These are phyloP conservation scores for Echiichthys vipera DNA, from an alignment of 2,797 vertebrate genomes.

Conservation along the genomic window DNA sequence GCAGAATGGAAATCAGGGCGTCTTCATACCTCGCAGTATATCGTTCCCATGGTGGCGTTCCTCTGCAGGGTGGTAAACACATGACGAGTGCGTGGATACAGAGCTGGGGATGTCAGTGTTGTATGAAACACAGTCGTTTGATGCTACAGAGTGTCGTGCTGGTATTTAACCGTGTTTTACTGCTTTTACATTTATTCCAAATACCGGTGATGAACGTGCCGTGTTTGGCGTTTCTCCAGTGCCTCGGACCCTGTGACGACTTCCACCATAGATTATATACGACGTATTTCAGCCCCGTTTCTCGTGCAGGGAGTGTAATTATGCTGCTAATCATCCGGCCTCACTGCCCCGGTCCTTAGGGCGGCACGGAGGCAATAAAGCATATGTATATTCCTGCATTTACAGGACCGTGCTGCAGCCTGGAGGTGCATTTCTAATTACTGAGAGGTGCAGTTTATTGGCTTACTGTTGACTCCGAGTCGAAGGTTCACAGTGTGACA, in stretches of 20 bases:
- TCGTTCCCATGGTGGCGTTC: constrained; percentile 28
- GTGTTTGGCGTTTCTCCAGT: not conserved
- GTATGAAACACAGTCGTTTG: not conserved
- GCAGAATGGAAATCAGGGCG: constrained; percentile 47
- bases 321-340: constrained; percentile 30
- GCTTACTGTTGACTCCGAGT: constrained; percentile 33
- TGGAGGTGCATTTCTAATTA: constrained; percentile 43
- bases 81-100: constrained; percentile 5
- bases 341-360: not conserved
- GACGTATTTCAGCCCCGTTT: constrained; percentile 31
- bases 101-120: not conserved
- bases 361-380: constrained; percentile 33
- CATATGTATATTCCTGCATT: not conserved
- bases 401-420: not conserved
- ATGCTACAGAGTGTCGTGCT: not conserved
- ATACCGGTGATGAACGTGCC: not conserved
- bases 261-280: constrained; percentile 1
- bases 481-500: constrained; percentile 38
- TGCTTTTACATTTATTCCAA: not conserved
- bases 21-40: constrained; percentile 36
- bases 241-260: constrained; percentile 6
- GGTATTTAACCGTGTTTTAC: not conserved
- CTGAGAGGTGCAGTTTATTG: constrained; percentile 8
- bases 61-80: constrained; percentile 20
- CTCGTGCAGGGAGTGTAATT: constrained; percentile 25